Evolutionary conservation across 37 sponge, comb jelly and placozoan genomes (phyloP).

Genomic region (Spongilla lacustris): DNA sequence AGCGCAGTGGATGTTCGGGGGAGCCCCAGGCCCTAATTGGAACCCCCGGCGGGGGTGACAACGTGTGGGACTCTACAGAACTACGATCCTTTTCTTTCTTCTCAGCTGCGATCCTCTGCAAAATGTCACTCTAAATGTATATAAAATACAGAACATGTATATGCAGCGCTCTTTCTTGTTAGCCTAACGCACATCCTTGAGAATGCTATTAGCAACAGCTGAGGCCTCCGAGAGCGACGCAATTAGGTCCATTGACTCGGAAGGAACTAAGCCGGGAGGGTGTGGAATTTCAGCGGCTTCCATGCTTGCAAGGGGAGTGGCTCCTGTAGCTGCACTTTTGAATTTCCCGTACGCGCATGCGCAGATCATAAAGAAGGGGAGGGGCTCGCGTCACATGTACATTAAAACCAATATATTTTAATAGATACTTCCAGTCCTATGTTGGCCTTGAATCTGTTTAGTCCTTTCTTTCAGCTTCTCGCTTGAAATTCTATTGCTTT

Average conservation of each 20-base stretch:
- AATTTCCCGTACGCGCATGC: background rate
- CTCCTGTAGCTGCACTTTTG: background rate
- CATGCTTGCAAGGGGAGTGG: background rate
- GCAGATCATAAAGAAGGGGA: background rate
- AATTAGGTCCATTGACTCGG: constrained; percentile 40
- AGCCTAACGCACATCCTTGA: background rate
- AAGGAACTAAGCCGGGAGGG: constrained; percentile 69
- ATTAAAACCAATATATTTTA: background rate
- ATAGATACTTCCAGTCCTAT: background rate
- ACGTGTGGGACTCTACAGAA: background rate
- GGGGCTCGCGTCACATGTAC: background rate
- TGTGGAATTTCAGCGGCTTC: constrained; percentile 16
- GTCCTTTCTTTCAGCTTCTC: constrained; percentile 20
- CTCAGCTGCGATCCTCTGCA: background rate
- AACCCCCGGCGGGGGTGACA: background rate
- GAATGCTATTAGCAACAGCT: background rate
- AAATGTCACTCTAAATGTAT: background rate
- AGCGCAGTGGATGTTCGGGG: background rate
- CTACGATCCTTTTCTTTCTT: background rate
- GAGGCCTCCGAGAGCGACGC: constrained; percentile 12
- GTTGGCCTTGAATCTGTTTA: background rate
- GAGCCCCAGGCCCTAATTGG: constrained; percentile 11
- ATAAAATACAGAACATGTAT: background rate
- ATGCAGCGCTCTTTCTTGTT: too few relatives aligned
- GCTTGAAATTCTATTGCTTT: constrained; percentile 49